phyloP scores from a whole-genome alignment of 2,888 invertebrate genomes.

The Aleiodes alternator region DNA sequence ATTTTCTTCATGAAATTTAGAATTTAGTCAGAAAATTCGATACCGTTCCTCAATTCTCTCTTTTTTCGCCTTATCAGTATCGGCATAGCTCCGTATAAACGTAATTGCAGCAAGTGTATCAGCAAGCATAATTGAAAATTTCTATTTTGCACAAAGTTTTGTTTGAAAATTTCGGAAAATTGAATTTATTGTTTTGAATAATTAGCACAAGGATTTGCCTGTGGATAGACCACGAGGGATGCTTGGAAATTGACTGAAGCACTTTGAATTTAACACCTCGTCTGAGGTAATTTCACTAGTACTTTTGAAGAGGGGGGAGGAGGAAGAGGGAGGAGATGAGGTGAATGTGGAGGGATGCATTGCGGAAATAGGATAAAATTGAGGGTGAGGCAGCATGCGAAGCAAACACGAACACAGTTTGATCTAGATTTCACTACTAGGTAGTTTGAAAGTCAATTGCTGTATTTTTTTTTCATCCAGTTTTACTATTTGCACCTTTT shows the following conservation, averaged over 20 bases:
- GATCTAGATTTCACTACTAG: constrained; percentile 39
- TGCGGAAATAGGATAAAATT: constrained; percentile 51
- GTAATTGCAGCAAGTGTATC: constrained; percentile 62
- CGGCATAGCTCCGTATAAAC: constrained; percentile 64
- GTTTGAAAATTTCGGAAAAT: background rate
- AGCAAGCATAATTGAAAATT: constrained; percentile 55
- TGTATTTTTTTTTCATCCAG: background rate
- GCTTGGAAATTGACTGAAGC: constrained; percentile 51
- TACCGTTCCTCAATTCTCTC: constrained; percentile 64
- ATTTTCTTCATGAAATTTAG: no score
- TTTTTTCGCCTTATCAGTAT: constrained; percentile 57
- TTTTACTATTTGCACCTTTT: background rate
- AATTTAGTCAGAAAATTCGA: background rate
- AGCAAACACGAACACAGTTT: constrained; percentile 36
- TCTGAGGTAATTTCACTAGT: constrained; percentile 32
- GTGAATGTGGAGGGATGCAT: constrained; percentile 52
- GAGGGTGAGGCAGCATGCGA: constrained; percentile 49
- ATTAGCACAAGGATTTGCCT: constrained; percentile 11
- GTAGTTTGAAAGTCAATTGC: constrained; percentile 38
- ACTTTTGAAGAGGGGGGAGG: constrained; percentile 27
- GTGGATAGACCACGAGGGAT: constrained; percentile 19
- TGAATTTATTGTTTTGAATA: constrained; percentile 16
- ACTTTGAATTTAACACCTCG: constrained; percentile 52
- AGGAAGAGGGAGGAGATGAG: constrained; percentile 19
- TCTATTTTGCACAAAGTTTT: background rate